Evolutionary conservation across 2,113 vertebrate genomes (phyloP), one percentile per base, ranked within the genome.

Genomic region (Lepus europaeus): DNA sequence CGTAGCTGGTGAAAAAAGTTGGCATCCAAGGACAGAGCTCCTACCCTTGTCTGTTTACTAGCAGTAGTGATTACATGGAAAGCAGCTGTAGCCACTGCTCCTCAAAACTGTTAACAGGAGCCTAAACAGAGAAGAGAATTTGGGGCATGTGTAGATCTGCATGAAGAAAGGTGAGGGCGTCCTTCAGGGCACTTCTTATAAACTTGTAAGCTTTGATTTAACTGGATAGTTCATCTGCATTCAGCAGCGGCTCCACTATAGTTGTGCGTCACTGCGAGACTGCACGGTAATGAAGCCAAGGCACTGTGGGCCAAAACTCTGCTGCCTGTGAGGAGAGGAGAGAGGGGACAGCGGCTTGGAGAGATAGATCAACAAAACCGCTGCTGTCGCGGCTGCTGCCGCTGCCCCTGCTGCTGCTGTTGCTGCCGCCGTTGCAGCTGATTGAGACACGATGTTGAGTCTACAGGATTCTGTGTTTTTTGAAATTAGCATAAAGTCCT

Each of bases 401-500:
- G 90, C 76, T 96, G 96, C 78, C 36, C 91, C 70, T 92, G 96
- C 96, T 73, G 12, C 80, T 95, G 96, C 97, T 91, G 95, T 94
- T 77, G 70, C 78, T 86, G 95, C 97, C 90, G 81, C 96, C 92
- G 73, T 88, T 91, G 89, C 95, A 96, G 97, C 97, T 82, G 25
- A 74, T 69, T 63, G 85, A 94, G 94, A 94, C 98, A 98, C 96
- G 97, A 99, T 99, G 99, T 98, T 99, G 98, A 99, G 99, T 97
- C 99, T 99, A 94, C 99, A 99, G 98, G 99, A 99, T 97, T 99
- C 99, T 2, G 98, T 99, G 96, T 99, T 99, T 98, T 99, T 99
- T 98, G 99, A 99, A 98, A 99, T 99, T 97, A 99, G 98, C 99
- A 99, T 99, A 97, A 99, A 99, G 98, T 99, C 99, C 93, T 98